Evolutionary conservation across 2,888 invertebrate genomes (phyloP).

Genomic region (Diaperis boleti): DNA sequence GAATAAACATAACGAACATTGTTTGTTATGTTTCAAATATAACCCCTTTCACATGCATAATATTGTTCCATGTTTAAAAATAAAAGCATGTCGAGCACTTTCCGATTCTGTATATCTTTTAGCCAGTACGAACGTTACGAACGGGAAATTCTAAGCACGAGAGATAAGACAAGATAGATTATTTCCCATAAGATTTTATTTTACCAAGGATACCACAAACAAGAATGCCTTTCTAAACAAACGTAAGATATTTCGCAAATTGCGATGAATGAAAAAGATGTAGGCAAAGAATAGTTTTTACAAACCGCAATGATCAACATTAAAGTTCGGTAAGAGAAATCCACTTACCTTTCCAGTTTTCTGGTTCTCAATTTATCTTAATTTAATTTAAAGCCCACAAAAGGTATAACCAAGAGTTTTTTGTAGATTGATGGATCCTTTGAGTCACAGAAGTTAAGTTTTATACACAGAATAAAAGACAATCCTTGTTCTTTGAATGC

Average conservation of each 20-base stretch:
- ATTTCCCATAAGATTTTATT: slow-evolving; percentile 9
- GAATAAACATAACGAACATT: not conserved
- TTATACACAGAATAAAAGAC: slow-evolving; percentile 24
- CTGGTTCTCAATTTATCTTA: slow-evolving; percentile 45
- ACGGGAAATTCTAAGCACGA: not conserved
- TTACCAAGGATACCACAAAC: slow-evolving; percentile 5
- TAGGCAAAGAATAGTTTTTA: too few relatives aligned
- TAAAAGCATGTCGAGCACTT: not conserved
- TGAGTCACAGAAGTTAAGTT: slow-evolving; percentile 24
- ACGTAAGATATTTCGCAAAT: not conserved
- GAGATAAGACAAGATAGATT: not conserved
- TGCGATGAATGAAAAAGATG: slow-evolving; percentile 26
- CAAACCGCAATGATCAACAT: too few relatives aligned
- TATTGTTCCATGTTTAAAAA: not conserved
- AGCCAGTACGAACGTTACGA: not conserved
- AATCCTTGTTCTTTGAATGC: slow-evolving; percentile 29
- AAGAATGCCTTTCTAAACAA: not conserved
- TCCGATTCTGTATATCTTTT: too few relatives aligned
- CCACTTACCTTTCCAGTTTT: slow-evolving; percentile 31
- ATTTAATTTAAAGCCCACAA: slow-evolving; percentile 50
- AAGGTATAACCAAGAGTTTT: slow-evolving; percentile 48
- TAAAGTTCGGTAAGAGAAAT: slow-evolving; percentile 24
- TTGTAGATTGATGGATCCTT: slow-evolving; percentile 47
- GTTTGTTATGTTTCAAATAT: slow-evolving; percentile 1
- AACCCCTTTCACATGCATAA: too few relatives aligned